phyloP scores from a whole-genome alignment of 2,797 vertebrate genomes.

The Gymnoscopelus microlampas region DNA sequence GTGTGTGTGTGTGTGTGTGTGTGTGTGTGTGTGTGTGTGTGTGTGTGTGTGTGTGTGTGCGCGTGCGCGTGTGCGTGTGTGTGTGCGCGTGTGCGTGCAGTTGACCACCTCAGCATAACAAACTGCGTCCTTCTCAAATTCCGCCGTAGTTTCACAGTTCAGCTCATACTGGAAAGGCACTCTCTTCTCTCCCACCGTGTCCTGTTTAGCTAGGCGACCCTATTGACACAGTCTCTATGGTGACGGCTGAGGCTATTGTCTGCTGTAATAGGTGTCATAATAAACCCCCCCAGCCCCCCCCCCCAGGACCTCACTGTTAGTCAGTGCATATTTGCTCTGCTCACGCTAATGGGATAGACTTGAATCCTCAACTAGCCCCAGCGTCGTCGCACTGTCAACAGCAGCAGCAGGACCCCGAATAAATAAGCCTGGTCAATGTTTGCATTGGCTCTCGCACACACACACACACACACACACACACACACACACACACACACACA shows the following conservation, averaged over 20 bases:
- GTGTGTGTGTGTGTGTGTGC: too few relatives aligned
- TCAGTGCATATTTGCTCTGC: constrained; percentile 48
- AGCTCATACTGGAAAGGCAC: constrained; percentile 44
- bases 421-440: constrained; percentile 38
- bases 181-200: not conserved
- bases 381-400: constrained; percentile 57
- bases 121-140: too few relatives aligned
- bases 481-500: constrained; percentile 1
- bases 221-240: constrained; percentile 26
- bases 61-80: too few relatives aligned
- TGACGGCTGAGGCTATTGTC: constrained; percentile 35
- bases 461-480: not conserved
- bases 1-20: too few relatives aligned
- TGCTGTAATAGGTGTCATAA: constrained; percentile 24
- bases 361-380: constrained; percentile 19
- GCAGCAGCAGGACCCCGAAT: constrained; percentile 43
- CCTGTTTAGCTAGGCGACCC: not conserved
- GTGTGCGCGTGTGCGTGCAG: not conserved
- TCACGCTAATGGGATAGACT: constrained; percentile 37
- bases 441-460: constrained; percentile 15
- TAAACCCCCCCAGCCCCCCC: too few relatives aligned
- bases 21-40: too few relatives aligned
- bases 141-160: too few relatives aligned
- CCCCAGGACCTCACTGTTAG: not conserved
- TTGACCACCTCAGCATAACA: not conserved